Evolutionary conservation across 2,797 vertebrate species (phyloP), one percentile per base, ranked within the genome.

Genomic region (Hypotaenidia philippensis): DNA sequence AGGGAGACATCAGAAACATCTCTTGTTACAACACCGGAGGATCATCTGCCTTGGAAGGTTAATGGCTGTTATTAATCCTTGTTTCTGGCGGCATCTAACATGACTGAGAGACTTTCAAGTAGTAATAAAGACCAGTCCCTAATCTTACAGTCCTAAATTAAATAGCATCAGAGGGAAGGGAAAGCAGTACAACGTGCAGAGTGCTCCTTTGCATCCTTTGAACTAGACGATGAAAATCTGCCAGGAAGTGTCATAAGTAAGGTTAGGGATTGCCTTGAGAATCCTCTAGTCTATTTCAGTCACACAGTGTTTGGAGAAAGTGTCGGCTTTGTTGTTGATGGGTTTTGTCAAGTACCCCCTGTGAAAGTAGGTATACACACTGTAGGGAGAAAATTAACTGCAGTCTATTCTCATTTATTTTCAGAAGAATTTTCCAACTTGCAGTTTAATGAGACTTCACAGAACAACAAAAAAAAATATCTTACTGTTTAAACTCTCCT

Each of bases 281-380:
- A 87, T 63, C 34, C 52, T 89, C 40, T 29, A 22, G 69, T 44
- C 79, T 78, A 12, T 75, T 94, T 83, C 21, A 92, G 82, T 78
- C 59, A 45, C 59, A 52, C 10, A 31, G 38, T 55, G n/a, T 70
- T 78, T 59, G 69, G 63, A 89, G 87, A 83, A 88, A 83, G 22
- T 16, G 34, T 47, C 61, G 74, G 41, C 12, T 93, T 81, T 75
- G 34, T 61, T 89, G 60, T 29, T 83, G 64, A 47, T 69, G 81
- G 36, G 38, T 59, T 92, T 91, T 80, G 47, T 81, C 69, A 91
- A 92, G 47, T 38, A 69, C 32, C 21, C 92, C 70, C 88, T 92
- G 71, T 92, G 79, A 81, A 93, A 95, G 69, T 18, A 80, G 21
- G 18, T 32, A 83, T 41, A 71, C 11, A 56, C n/a, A 40, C 36